A percentile compares a stretch with the other conserved stretches of the same genome.
Conservation (phyloP, 2,888 invertebrate species). For the Branchellion lobata region DNA sequence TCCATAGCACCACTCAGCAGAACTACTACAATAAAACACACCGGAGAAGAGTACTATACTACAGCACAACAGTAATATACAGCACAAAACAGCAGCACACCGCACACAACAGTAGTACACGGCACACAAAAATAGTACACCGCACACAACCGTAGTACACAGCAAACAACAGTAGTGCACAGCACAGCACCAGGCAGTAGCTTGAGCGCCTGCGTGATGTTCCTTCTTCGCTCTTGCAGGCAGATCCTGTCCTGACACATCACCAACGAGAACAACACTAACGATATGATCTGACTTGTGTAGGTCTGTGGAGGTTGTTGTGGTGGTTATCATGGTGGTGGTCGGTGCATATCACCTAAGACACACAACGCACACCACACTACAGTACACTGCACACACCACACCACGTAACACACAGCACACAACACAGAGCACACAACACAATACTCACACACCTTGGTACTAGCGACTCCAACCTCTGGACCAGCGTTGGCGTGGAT, state of each 20-base stretch:
- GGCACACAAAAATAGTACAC: no score
- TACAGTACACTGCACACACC: background rate
- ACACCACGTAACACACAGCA: background rate
- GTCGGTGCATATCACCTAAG: background rate
- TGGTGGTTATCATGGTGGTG: background rate
- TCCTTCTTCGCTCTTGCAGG: slow-evolving; percentile 76
- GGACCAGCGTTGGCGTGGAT: slow-evolving; percentile 99
- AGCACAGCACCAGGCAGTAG: slow-evolving; percentile 74
- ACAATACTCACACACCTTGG: slow-evolving; percentile 71
- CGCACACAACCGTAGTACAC: no score
- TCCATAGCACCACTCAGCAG: no score
- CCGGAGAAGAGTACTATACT: no score
- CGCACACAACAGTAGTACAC: no score
- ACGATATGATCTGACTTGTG: slow-evolving; percentile 95
- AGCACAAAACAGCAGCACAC: no score
- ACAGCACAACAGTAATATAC: no score
- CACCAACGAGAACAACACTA: slow-evolving; percentile 96
- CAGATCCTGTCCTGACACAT: slow-evolving; percentile 98
- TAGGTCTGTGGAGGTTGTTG: slow-evolving; percentile 84
- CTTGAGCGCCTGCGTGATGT: slow-evolving; percentile 85
- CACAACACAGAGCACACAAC: background rate
- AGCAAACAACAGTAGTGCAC: no score
- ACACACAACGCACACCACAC: background rate
- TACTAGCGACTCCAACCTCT: slow-evolving; percentile 99
- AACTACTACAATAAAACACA: no score